Evolutionary conservation across 2,113 vertebrate genomes (phyloP).

Genomic region (Ciconia stormi): DNA sequence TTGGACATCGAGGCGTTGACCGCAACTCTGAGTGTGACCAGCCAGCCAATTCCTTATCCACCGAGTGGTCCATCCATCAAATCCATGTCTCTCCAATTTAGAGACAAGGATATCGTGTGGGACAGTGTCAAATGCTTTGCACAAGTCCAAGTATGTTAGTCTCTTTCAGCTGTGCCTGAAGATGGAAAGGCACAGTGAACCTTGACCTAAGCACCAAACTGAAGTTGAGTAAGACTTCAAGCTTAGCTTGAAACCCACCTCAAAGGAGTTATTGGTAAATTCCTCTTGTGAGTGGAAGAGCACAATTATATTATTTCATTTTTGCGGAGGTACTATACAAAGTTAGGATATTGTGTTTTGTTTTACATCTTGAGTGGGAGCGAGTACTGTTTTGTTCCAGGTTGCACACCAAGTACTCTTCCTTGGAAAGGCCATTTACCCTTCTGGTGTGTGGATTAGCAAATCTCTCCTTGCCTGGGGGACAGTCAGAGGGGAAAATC

Average conservation of each 20-base stretch:
- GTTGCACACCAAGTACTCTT: not conserved
- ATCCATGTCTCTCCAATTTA: too few species aligned
- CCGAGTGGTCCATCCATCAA: too few species aligned
- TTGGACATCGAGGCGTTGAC: too few species aligned
- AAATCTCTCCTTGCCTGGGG: not conserved
- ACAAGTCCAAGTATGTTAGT: too few species aligned
- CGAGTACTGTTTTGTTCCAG: not conserved
- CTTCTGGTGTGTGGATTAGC: not conserved
- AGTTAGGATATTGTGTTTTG: not conserved
- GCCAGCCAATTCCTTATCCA: too few species aligned
- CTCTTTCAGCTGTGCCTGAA: not conserved
- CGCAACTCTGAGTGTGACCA: too few species aligned
- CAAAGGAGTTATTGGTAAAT: not conserved
- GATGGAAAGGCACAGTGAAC: rapidly evolving
- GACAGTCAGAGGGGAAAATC: not conserved
- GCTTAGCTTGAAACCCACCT: not conserved
- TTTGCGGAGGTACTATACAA: not conserved
- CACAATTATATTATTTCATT: not conserved
- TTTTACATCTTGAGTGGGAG: not conserved
- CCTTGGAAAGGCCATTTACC: not conserved
- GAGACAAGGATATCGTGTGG: too few species aligned
- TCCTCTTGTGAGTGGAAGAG: not conserved
- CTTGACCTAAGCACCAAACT: not conserved
- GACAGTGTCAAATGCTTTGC: too few species aligned
- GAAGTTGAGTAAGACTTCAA: not conserved